Base-by-base conservation (phyloP, 1,140 invertebrate genomes). In the Cydia strobilella region DNA sequence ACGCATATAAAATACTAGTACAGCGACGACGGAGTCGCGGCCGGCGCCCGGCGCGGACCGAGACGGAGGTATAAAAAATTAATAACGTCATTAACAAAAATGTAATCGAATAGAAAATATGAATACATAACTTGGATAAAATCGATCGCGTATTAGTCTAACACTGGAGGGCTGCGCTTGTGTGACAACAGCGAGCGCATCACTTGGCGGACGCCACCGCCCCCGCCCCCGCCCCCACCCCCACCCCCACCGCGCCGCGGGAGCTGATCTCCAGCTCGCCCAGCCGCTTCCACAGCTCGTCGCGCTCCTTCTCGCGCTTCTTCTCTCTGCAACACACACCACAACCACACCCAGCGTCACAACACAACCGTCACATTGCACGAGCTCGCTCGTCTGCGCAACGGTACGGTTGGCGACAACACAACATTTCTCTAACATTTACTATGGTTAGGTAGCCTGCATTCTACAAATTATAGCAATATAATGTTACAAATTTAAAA, bases 271-370 rank as follows among this genome's bases (percentile, higher is more conserved):
- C 97, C 93, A 98, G 94, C 94, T 97, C 97, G 82, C 95, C 96
- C 91, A 99, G 94, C 94, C 95, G 96, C 94, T 98, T 98, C 98
- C 98, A 99, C 89, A 99, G 93, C 93, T 99, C 97, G 88, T 98
- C 98, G 86, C 97, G 95, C 94, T 98, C 98, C 85, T 97, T 97
- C 94, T 98, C 97, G 81, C 97, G 95, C 92, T 98, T 98, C 93
- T 98, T 98, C 93, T 98, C 97, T 95, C 97, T 98, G 90, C 25
- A 72, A 77, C 25, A 15, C 20, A 18, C 23, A 35, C 23, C 13
- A 65, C 51, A 80, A 35, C 23, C 13, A 65, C 51, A 80, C 74
- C 73, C 63, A 13, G n/a, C 45, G 72, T 25, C 15, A n/a, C n/a
- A n/a, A n/a, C n/a, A n/a, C n/a, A n/a, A n/a, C n/a, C n/a, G n/a